Percentiles rank a stretch among this genome's conserved stretches.
These are phyloP conservation scores for Clarias fuscus DNA, from an alignment of 2,797 vertebrate species.

Conservation along the genomic window DNA sequence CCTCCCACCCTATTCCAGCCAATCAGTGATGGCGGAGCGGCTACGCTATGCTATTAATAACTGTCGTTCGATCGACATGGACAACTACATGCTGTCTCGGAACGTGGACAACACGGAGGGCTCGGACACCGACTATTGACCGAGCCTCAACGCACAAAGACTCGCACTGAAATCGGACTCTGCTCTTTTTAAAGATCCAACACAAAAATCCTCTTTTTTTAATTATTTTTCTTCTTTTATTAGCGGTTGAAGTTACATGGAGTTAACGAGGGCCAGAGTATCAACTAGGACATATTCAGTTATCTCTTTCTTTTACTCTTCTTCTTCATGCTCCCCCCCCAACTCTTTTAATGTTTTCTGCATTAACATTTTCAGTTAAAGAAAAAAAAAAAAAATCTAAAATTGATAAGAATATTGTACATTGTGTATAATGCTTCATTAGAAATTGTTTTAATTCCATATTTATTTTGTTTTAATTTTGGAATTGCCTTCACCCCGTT, in stretches of 20 bases:
- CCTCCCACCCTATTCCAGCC: conserved; percentile 80
- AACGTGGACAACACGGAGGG: conserved; percentile 79
- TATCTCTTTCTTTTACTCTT: background rate
- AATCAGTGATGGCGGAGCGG: conserved; percentile 76
- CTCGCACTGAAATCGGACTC: conserved; percentile 4
- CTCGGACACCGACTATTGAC: conserved; percentile 78
- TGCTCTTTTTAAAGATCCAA: conserved; percentile 40
- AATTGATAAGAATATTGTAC: conserved; percentile 81
- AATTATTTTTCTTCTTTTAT: conserved; percentile 36
- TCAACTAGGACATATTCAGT: conserved; percentile 22
- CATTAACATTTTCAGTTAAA: background rate
- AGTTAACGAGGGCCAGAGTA: conserved; percentile 1
- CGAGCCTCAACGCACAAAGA: conserved; percentile 5
- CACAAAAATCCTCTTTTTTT: conserved; percentile 27
- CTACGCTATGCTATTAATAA: conserved; percentile 83
- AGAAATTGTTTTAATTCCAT: conserved; percentile 96
- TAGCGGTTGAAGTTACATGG: conserved; percentile 12
- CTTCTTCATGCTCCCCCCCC: background rate
- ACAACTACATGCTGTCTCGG: conserved; percentile 85
- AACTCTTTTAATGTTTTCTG: background rate
- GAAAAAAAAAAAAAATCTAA: background rate
- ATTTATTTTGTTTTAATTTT: conserved; percentile 98
- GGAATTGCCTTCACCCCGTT: conserved; percentile 85
- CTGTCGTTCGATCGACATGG: conserved; percentile 84
- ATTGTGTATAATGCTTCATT: conserved; percentile 99